Conservation (phyloP, 2,888 invertebrate genomes). For the Ormyrus labotus region DNA sequence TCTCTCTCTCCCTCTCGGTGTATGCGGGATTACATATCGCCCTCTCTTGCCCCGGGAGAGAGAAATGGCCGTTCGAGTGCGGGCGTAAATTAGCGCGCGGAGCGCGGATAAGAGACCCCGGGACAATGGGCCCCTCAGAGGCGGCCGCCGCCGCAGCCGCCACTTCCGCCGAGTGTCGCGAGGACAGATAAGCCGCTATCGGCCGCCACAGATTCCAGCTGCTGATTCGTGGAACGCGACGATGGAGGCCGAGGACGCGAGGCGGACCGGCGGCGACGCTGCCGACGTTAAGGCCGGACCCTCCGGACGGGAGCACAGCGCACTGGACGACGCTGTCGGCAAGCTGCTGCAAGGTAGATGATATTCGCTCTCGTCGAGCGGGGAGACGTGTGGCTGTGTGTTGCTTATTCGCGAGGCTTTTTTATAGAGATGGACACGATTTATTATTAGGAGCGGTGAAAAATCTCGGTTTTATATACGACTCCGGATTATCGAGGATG, state of each 20-base stretch:
- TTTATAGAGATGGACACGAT: no score
- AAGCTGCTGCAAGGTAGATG: slow-evolving; percentile 71
- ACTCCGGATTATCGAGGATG: no score
- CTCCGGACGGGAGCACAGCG: slow-evolving; percentile 63
- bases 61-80: neutral
- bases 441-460: no score
- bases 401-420: no score
- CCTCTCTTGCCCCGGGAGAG: neutral
- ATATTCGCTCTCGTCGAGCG: neutral
- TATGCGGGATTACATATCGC: neutral
- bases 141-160: no score
- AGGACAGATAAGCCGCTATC: neutral
- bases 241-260: slow-evolving; percentile 27
- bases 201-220: neutral
- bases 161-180: slow-evolving; percentile 16
- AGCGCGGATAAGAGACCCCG: neutral
- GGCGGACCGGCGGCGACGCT: neutral
- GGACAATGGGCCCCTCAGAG: slow-evolving; percentile 28
- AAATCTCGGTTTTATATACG: no score
- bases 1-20: neutral
- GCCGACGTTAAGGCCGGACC: slow-evolving; percentile 60
- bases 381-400: no score
- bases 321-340: slow-evolving; percentile 72
- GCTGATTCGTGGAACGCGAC: no score
- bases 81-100: neutral